Base-by-base conservation (phyloP, 2,797 vertebrate genomes). In the Gallinago stenura region DNA sequence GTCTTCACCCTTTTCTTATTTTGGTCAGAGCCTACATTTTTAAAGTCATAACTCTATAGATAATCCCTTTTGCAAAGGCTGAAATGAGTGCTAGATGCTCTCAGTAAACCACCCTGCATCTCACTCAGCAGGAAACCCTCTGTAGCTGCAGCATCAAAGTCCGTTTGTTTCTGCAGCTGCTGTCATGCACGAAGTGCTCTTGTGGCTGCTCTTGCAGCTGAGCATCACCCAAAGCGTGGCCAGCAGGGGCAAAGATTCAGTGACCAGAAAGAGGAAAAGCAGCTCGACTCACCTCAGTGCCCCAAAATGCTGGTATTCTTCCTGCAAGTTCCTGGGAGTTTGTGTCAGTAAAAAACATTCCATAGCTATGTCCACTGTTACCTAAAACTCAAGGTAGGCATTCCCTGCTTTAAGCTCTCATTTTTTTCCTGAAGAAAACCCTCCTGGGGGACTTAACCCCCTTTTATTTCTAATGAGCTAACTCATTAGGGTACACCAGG, bases 161-260 rank as follows among this genome's bases (percentile, higher is more conserved):
- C 82, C 0, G 18, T 92, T 95, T 91, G 35, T 69, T 78, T 94
- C 77, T 94, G 91, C 89, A 96, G 87, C 92, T 97, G 89, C 64
- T 92, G 53, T 58, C 46, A 68, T 31, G 89, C 91, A 83, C 21
- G 10, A 82, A 79, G 60, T 7, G 56, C 58, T 76, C 12, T 56
- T 11, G 81, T 0, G 8, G 60, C 46, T 73, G 51, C 84, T 70
- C 48, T 68, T 1, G 72, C 77, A 78, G 65, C 73, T 88, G 73
- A 91, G 85, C 90, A 84, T 53, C 66, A 45, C 70, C 54, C 58
- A 62, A 53, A 75, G 35, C 2, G 0, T 0, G 0, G 43, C 22
- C 33, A 57, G 41, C 15, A 9, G 8, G 6, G 2, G 26, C 37
- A 53, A 30, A 76, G 14, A 24, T 15, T 15, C 20, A 62, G 9